Evolutionary conservation across 2,888 invertebrate species (phyloP).

Genomic region (Drosophila fungiperda): DNA sequence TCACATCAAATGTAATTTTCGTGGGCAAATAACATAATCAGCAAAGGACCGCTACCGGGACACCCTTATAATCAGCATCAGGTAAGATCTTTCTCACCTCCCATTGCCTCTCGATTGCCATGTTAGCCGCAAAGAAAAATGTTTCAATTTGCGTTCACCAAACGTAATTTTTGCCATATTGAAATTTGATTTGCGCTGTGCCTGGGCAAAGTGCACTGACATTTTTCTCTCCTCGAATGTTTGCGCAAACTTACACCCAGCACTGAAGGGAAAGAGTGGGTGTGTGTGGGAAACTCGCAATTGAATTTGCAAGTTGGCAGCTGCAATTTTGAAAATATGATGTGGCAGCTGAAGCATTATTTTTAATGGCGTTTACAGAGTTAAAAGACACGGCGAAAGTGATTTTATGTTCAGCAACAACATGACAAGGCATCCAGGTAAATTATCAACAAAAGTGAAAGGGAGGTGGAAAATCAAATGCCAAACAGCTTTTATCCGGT

Average conservation of each 20-base stretch:
- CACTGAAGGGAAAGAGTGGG: not conserved
- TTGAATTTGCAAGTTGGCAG: conserved; percentile 45
- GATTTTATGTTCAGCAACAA: conserved; percentile 60
- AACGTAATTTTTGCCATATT: conserved; percentile 64
- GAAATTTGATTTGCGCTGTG: conserved; percentile 68
- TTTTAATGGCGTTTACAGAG: conserved; percentile 65
- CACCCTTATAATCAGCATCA: conserved; percentile 8
- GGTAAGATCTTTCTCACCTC: conserved; percentile 11
- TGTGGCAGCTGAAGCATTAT: conserved; percentile 56
- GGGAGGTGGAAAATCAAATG: conserved; percentile 9
- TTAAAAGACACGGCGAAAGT: conserved; percentile 59
- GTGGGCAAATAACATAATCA: conserved; percentile 77
- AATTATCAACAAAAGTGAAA: conserved; percentile 33
- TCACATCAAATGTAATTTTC: conserved; percentile 78
- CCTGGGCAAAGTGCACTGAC: conserved; percentile 60
- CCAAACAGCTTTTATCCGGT: not conserved
- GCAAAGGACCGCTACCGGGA: conserved; percentile 12
- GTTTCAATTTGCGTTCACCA: conserved; percentile 65
- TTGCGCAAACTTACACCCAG: conserved; percentile 56
- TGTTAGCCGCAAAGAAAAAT: conserved; percentile 52
- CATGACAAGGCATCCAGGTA: conserved; percentile 41
- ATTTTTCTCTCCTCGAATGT: conserved; percentile 55
- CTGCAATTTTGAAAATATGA: conserved; percentile 72
- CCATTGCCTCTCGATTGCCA: not conserved
- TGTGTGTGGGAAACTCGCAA: conserved; percentile 24